Conservation (phyloP, 2,797 vertebrate species). For the Benthosema pterotum region DNA sequence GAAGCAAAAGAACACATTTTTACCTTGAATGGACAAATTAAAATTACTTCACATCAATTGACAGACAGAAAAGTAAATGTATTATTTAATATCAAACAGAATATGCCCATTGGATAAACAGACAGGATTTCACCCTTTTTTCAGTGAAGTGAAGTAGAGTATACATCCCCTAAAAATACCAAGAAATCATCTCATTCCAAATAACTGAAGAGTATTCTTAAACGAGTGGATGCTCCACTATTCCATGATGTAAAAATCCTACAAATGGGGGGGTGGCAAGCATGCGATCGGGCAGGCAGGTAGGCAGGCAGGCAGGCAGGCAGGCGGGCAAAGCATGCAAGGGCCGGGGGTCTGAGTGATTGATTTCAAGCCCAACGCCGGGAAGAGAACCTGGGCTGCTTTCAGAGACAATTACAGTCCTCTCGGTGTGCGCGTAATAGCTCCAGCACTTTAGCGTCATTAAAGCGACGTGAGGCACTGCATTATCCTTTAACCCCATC, state of each 20-base stretch:
- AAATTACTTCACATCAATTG: too few relatives aligned
- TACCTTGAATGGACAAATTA: too few relatives aligned
- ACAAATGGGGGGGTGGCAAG: slow-evolving; percentile 79
- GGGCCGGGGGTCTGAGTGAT: slow-evolving; percentile 83
- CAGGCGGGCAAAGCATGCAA: slow-evolving; percentile 58
- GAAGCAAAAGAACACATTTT: too few relatives aligned
- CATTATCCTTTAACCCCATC: slow-evolving; percentile 89
- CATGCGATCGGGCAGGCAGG: slow-evolving; percentile 28
- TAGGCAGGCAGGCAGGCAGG: slow-evolving; percentile 57
- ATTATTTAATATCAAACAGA: too few relatives aligned
- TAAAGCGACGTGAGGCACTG: slow-evolving; percentile 86
- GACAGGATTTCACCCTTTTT: too few relatives aligned
- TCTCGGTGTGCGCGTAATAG: slow-evolving; percentile 83
- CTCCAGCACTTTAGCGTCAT: slow-evolving; percentile 86
- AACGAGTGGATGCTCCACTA: slow-evolving; percentile 74
- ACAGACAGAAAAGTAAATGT: too few relatives aligned
- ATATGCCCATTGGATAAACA: too few relatives aligned
- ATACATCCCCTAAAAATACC: slow-evolving; percentile 65
- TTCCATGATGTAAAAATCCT: slow-evolving; percentile 84
- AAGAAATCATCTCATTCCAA: slow-evolving; percentile 77
- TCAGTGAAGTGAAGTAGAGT: slow-evolving; percentile 53
- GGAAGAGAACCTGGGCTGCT: slow-evolving; percentile 89
- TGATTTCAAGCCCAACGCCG: slow-evolving; percentile 87
- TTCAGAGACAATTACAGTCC: slow-evolving; percentile 89
- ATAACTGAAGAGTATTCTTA: slow-evolving; percentile 72